phyloP scores from a whole-genome alignment of 2,888 invertebrate species.

The Lottia gigantea region DNA sequence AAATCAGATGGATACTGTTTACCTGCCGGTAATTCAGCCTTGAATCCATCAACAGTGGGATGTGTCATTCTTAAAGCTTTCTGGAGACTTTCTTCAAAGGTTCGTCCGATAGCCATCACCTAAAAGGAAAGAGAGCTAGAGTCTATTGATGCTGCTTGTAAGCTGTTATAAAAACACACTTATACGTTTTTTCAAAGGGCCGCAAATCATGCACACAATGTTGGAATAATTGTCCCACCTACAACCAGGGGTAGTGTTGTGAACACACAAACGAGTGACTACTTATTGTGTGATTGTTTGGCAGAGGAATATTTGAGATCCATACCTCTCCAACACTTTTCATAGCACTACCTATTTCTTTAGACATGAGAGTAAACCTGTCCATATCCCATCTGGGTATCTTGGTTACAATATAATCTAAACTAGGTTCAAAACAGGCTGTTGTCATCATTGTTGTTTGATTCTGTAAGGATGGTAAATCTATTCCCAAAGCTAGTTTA shows the following conservation, averaged over 20 bases:
- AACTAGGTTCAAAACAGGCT: slow-evolving; percentile 64
- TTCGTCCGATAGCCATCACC: slow-evolving; percentile 65
- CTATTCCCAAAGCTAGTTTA: slow-evolving; percentile 58
- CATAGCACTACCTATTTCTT: slow-evolving; percentile 62
- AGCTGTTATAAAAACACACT: no score
- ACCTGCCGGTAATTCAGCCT: slow-evolving; percentile 47
- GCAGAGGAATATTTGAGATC: no score
- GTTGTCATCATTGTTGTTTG: slow-evolving; percentile 56
- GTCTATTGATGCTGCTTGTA: no score
- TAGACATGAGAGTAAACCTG: slow-evolving; percentile 52
- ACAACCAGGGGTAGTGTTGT: not conserved
- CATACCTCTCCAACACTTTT: slow-evolving; percentile 65
- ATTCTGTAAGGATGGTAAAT: slow-evolving; percentile 54
- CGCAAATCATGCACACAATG: no score
- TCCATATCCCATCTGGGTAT: slow-evolving; percentile 64
- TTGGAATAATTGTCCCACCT: no score
- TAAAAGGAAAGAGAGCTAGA: slow-evolving; percentile 24
- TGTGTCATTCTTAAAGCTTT: slow-evolving; percentile 64
- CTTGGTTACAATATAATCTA: slow-evolving; percentile 64
- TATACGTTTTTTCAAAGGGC: no score
- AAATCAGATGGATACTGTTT: slow-evolving; percentile 48
- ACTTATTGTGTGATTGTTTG: no score
- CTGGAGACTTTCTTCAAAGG: slow-evolving; percentile 64
- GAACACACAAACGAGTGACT: no score
- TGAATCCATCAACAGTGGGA: slow-evolving; percentile 53